Base-by-base conservation (phyloP, 2,113 vertebrate genomes). In the Odocoileus virginianus region DNA sequence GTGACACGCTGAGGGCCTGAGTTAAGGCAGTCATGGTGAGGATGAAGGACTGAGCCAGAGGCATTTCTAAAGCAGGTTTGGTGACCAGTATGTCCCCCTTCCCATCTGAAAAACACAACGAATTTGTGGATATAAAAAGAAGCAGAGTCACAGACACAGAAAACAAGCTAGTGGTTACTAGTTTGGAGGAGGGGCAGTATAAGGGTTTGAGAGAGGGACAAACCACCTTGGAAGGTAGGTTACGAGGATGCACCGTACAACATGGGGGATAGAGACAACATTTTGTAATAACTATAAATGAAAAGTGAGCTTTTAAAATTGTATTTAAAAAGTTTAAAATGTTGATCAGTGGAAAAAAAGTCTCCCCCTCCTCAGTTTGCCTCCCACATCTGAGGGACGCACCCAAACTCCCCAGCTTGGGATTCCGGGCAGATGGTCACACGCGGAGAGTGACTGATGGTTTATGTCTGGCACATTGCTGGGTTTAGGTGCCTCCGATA, bases 401-500 rank as follows among this genome's bases (percentile, higher is more conserved):
- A 52, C 55, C 50, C 21, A 60, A 28, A 85, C 52, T 55, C 27
- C 27, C 13, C 50, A 45, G 60, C 43, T 88, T 33, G 50, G 45
- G 78, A 33, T n/a, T 33, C 23, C 10, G 23, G 36, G 67, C 5
- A 43, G 16, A 3, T 25, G 25, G 25, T 1, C 0, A 5, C 36
- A 25, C 11, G 2, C 2, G 1, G 27, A 67, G 16, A 28, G 1
- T 52, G 4, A 12, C 28, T 1, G 2, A 12, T 47, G 57, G 17
- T 61, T 54, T 55, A 12, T 27, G 30, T 7, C 64, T 28, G 0
- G 54, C 30, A 14, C 27, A 40, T 89, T 19, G 5, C 19, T 6
- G n/a, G 16, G 10, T 79, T 82, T 45, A 36, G 85, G 11, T 50
- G 4, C 33, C 57, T 89, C 17, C 27, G 23, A 12, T 4, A 28